A percentile compares a stretch with the other conserved stretches of the same genome.
Conservation (phyloP, 2,888 invertebrate species). For the Brenthis hecate region DNA sequence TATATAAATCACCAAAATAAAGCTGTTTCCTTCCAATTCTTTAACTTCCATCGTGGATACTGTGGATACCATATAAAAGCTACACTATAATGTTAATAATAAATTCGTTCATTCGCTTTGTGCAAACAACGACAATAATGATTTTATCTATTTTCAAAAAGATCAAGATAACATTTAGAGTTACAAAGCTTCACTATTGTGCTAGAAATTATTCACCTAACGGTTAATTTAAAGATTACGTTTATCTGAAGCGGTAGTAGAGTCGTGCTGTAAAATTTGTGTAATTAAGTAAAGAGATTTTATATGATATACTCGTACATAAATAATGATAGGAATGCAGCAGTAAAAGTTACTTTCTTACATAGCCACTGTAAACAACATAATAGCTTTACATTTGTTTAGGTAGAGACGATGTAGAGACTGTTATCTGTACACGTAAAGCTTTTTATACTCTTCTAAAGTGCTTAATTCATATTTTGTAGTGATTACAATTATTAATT, state of each 20-base stretch:
- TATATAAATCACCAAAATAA: no score
- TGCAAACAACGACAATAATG: conserved; percentile 43
- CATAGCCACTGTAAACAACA: background rate
- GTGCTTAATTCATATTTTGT: no score
- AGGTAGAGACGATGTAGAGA: no score
- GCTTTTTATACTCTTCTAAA: no score
- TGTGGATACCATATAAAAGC: background rate
- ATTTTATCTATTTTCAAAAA: conserved; percentile 26
- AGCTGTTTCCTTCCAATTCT: no score
- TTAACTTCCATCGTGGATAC: background rate
- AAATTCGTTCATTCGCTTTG: conserved; percentile 44
- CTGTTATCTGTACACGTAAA: no score
- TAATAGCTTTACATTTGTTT: no score
- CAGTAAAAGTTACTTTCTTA: background rate
- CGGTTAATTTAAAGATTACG: conserved; percentile 15
- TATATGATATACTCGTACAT: conserved; percentile 5
- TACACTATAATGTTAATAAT: conserved; percentile 5
- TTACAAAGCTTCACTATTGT: conserved; percentile 21
- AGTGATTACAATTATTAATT: no score
- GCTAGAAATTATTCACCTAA: conserved; percentile 16
- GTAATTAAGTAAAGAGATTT: conserved; percentile 17
- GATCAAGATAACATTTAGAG: conserved; percentile 26
- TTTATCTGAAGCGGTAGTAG: conserved; percentile 10
- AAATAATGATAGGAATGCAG: background rate
- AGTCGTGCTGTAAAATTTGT: conserved; percentile 14